A percentile compares a stretch with the other conserved stretches of the same genome.
These are phyloP conservation scores for Cichladusa arquata DNA, from an alignment of 2,113 vertebrate genomes.

Conservation along the genomic window DNA sequence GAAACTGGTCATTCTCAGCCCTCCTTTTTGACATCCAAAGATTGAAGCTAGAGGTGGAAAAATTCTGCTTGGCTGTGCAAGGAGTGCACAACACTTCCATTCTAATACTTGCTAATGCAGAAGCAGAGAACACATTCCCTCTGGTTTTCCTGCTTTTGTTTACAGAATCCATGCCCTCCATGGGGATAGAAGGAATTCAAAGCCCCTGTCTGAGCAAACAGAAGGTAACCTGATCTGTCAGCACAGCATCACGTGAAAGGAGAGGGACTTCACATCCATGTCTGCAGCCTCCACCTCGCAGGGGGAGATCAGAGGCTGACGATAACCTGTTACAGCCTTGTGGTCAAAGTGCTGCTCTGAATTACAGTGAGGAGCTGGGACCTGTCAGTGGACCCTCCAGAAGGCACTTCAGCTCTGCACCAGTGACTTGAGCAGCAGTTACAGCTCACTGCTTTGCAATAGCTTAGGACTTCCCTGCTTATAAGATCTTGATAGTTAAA, in stretches of 20 bases:
- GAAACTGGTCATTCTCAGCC: background rate
- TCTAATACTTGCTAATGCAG: background rate
- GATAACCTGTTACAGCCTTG: background rate
- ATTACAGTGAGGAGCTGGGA: background rate
- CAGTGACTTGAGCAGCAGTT: background rate
- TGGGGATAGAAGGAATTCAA: background rate
- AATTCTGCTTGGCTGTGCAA: background rate
- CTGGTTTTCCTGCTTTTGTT: background rate
- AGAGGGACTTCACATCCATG: background rate
- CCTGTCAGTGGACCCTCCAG: background rate
- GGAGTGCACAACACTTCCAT: background rate
- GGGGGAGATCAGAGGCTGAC: background rate
- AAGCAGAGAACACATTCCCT: background rate
- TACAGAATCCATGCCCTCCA: background rate
- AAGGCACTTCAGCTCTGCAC: background rate
- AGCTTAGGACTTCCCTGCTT: background rate
- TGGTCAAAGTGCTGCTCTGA: background rate
- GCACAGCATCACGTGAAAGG: background rate
- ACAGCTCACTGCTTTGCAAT: background rate
- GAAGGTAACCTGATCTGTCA: background rate
- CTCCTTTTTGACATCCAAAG: background rate
- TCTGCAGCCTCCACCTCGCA: background rate
- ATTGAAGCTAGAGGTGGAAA: background rate
- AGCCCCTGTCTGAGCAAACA: background rate
- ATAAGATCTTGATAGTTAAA: background rate